Conservation (phyloP, 2,888 invertebrate species). For the Cancer borealis region DNA sequence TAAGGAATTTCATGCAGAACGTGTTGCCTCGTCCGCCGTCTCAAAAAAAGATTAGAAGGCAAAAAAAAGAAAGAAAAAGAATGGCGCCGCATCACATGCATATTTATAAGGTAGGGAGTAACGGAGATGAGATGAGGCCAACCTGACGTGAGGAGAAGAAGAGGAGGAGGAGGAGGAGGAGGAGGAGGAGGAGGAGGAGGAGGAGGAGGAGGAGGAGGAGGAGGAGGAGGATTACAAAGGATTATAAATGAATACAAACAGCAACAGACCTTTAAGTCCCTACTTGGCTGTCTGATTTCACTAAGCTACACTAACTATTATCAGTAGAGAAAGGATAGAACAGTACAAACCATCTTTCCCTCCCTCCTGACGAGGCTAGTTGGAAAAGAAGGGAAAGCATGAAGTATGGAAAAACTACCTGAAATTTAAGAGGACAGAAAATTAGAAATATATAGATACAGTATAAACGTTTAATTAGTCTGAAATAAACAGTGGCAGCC, state of each 20-base stretch:
- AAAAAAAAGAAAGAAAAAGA: not conserved
- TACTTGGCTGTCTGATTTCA: too few relatives aligned
- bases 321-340: too few relatives aligned
- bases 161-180: slow-evolving; percentile 31
- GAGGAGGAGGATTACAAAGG: not conserved
- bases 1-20: slow-evolving; percentile 1
- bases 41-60: not conserved
- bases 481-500: not conserved
- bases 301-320: too few relatives aligned
- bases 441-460: too few relatives aligned
- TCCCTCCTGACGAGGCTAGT: too few relatives aligned
- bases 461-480: too few relatives aligned
- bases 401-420: too few relatives aligned
- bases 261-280: too few relatives aligned
- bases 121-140: not conserved
- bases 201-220: slow-evolving; percentile 41
- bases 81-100: not conserved
- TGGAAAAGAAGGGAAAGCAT: too few relatives aligned
- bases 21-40: not conserved
- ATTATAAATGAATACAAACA: not conserved
- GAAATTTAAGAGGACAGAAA: not conserved
- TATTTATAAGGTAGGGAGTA: not conserved
- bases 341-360: too few relatives aligned
- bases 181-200: not conserved
- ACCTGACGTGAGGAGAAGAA: not conserved